A percentile compares a stretch with the other conserved stretches of the same genome.
Conservation (phyloP, 2,888 invertebrate species). For the Luperina testacea region DNA sequence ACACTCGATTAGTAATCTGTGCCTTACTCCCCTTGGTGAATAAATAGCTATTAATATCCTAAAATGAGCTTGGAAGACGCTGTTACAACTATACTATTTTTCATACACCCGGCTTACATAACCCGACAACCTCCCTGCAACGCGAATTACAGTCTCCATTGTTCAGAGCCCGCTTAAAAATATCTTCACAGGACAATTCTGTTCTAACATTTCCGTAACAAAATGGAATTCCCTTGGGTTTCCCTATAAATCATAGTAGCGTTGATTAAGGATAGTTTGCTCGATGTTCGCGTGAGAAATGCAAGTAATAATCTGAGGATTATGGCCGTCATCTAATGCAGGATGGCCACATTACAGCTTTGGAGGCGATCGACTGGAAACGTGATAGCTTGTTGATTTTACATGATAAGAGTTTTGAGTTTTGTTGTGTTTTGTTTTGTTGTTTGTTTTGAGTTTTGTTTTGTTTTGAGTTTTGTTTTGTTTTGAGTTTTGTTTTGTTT, state of each 20-base stretch:
- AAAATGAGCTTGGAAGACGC: constrained; percentile 25
- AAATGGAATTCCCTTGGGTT: constrained; percentile 34
- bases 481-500: too few relatives aligned
- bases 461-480: too few relatives aligned
- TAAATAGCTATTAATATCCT: too few relatives aligned
- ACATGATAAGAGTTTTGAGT: neutral
- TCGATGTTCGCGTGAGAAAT: constrained; percentile 61
- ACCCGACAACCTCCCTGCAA: constrained; percentile 18
- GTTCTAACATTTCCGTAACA: constrained; percentile 6
- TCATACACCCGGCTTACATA: constrained; percentile 35
- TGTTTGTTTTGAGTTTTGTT: too few relatives aligned
- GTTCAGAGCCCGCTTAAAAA: constrained; percentile 47
- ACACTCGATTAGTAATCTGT: too few relatives aligned
- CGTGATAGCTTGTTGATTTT: constrained; percentile 33
- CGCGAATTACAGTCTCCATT: constrained; percentile 43
- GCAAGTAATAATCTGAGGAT: constrained; percentile 65
- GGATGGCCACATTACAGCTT: constrained; percentile 24
- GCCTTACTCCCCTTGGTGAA: too few relatives aligned
- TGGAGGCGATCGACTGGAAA: constrained; percentile 32
- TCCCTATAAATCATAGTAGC: constrained; percentile 37
- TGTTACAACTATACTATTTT: constrained; percentile 27
- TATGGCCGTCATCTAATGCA: constrained; percentile 53
- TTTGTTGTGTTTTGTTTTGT: too few relatives aligned
- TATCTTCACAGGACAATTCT: constrained; percentile 41
- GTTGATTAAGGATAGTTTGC: constrained; percentile 54